A percentile compares a stretch with the other conserved stretches of the same genome.
These are phyloP conservation scores for Trichomalopsis sarcophagae DNA, from an alignment of 1,140 invertebrate species.

Conservation along the genomic window DNA sequence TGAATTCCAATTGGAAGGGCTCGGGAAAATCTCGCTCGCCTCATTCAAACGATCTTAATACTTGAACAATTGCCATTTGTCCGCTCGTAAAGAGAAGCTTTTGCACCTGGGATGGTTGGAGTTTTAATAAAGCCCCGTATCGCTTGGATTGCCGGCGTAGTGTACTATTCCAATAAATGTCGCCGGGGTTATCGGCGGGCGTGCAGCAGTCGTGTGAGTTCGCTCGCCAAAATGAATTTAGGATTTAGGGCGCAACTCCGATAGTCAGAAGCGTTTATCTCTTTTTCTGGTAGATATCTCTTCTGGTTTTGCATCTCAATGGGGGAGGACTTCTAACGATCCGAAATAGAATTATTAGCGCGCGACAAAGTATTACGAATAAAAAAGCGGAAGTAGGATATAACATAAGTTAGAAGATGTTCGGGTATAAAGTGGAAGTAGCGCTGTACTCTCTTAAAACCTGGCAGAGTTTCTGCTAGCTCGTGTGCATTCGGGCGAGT, in stretches of 20 bases:
- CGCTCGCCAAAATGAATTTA: conserved; percentile 22
- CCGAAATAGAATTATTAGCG: background rate
- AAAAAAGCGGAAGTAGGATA: background rate
- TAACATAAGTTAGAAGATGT: background rate
- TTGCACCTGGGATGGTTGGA: background rate
- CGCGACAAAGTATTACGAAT: background rate
- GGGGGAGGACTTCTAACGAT: too few relatives aligned
- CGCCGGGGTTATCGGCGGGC: conserved; percentile 23
- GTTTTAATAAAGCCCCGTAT: conserved; percentile 43
- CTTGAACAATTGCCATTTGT: background rate
- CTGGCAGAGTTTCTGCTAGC: background rate
- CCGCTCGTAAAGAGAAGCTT: background rate
- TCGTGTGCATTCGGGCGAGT: background rate
- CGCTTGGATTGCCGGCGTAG: background rate
- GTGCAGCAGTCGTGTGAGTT: background rate
- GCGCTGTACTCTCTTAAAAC: background rate
- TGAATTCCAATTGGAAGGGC: too few relatives aligned
- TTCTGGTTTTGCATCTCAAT: background rate
- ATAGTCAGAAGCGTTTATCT: conserved; percentile 7
- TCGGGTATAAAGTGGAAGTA: background rate
- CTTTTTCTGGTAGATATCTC: background rate
- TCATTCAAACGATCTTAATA: background rate
- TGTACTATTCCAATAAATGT: conserved; percentile 46
- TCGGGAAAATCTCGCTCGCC: too few relatives aligned
- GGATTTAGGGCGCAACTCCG: conserved; percentile 7